A percentile compares a stretch with the other conserved stretches of the same genome.
These are phyloP conservation scores for Turritopsis dohrnii DNA, from an alignment of 30 jellyfish, hydroid and myxozoan genomes.

Conservation along the genomic window DNA sequence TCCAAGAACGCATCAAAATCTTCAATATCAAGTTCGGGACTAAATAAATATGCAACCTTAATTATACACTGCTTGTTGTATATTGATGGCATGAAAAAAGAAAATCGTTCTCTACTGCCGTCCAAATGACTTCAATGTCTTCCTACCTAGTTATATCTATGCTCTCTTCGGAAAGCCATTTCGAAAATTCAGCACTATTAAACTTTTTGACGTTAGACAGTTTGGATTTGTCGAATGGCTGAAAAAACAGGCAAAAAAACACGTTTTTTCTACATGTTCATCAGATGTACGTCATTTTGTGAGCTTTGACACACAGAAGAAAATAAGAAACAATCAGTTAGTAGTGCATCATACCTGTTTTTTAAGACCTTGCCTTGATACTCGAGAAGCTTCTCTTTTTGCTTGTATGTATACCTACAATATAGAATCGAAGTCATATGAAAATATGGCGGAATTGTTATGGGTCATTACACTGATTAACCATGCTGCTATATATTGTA, in stretches of 20 bases:
- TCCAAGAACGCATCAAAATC: constrained; percentile 85
- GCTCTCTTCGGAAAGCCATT: constrained; percentile 36
- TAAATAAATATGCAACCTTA: not conserved
- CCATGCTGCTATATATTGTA: no score
- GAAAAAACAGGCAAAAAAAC: not conserved
- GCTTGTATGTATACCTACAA: constrained; percentile 38
- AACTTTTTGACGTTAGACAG: not conserved
- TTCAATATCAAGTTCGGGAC: constrained; percentile 80
- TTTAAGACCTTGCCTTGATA: not conserved
- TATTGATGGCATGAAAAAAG: no score
- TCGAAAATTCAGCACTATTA: constrained; percentile 25
- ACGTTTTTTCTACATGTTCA: not conserved
- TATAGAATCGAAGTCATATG: no score
- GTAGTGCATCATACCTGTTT: constrained; percentile 11
- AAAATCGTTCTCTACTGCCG: no score
- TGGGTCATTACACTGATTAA: no score
- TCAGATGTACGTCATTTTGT: not conserved
- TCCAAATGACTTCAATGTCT: not conserved
- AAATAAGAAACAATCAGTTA: no score
- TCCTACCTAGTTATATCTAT: constrained; percentile 26
- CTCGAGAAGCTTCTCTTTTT: constrained; percentile 37
- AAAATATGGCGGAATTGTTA: no score
- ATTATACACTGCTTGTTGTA: not conserved
- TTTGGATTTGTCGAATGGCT: constrained; percentile 29
- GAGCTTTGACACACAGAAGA: no score